These are phyloP conservation scores for Oreohelix idahoensis DNA, from an alignment of 1,140 invertebrate species.

Conservation along the genomic window DNA sequence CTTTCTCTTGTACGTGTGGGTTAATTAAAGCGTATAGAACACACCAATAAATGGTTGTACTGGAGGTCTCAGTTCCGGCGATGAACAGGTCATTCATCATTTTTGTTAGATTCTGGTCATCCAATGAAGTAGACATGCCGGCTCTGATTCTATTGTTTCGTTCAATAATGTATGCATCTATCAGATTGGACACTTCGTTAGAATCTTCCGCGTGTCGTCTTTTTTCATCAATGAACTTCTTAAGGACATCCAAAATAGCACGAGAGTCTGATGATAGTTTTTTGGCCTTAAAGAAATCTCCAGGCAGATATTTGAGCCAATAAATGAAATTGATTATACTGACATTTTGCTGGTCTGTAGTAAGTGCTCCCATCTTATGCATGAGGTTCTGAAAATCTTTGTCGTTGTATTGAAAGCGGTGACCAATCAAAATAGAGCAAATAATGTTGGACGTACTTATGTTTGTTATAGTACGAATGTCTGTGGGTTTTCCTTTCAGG, in stretches of 20 bases:
- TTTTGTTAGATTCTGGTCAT: conserved; percentile 39
- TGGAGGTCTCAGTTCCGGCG: conserved; percentile 50
- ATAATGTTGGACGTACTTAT: conserved; percentile 79
- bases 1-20: conserved; percentile 76
- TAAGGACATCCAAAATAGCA: neutral
- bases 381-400: conserved; percentile 37
- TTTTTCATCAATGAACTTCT: neutral
- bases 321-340: neutral
- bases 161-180: neutral
- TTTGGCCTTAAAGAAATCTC: neutral
- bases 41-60: conserved; percentile 74
- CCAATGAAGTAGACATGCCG: neutral
- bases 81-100: conserved; percentile 80
- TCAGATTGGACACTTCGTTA: neutral
- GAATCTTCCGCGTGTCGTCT: neutral
- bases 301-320: neutral
- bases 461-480: conserved; percentile 44
- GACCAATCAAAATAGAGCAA: conserved; percentile 87
- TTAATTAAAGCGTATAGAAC: conserved; percentile 75
- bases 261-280: neutral
- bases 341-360: neutral
- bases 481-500: conserved; percentile 23
- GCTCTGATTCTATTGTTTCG: neutral
- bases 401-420: conserved; percentile 76
- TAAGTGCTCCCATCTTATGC: neutral